Evolutionary conservation across 2,113 vertebrate genomes (phyloP).

Genomic region (Zapus hudsonius): DNA sequence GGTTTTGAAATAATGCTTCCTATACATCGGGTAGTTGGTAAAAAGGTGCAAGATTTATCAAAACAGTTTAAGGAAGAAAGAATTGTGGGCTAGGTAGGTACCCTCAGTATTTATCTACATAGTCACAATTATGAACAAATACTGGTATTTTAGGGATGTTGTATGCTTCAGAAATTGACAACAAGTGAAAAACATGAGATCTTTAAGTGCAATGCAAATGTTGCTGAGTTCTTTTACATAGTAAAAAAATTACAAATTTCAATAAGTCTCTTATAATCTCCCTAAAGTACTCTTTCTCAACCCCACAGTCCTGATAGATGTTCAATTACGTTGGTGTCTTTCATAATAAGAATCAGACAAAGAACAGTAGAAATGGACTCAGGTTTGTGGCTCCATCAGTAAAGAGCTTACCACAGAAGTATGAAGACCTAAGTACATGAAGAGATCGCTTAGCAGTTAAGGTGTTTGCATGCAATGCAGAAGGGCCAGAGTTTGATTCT

Average conservation of each 20-base stretch:
- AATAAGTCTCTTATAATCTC: background rate
- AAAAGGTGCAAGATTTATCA: background rate
- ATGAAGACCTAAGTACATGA: background rate
- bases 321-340: background rate
- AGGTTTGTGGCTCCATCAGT: too few relatives aligned
- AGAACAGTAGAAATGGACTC: background rate
- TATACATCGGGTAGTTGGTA: background rate
- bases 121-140: background rate
- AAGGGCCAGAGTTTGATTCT: too few relatives aligned
- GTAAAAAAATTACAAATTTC: background rate
- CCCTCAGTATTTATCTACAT: background rate
- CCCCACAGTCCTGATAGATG: background rate
- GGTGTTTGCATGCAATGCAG: too few relatives aligned
- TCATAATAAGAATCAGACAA: background rate
- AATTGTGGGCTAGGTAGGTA: accelerated
- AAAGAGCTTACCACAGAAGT: too few relatives aligned
- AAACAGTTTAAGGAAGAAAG: background rate
- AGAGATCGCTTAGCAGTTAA: too few relatives aligned
- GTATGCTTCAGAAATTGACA: background rate
- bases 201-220: background rate
- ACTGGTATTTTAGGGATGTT: background rate
- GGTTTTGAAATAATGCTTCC: background rate
- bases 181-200: background rate
- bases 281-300: background rate
- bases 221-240: background rate